phyloP scores from a whole-genome alignment of 2,797 vertebrate species.

The Coregonus sp. region DNA sequence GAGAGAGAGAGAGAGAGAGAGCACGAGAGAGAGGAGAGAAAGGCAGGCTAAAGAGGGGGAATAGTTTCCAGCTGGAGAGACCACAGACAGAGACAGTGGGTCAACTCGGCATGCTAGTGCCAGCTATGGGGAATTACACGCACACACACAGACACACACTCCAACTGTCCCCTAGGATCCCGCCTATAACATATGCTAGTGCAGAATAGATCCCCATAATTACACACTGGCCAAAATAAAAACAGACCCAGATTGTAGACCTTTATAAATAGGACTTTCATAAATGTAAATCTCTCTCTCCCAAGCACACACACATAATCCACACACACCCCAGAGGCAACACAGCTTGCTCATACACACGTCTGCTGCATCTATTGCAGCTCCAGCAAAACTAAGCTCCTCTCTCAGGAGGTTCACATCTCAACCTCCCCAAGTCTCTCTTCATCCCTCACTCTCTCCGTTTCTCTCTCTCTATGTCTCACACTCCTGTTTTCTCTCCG shows the following conservation, averaged over 20 bases:
- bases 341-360: not conserved
- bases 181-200: conserved; percentile 41
- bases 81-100: conserved; percentile 63
- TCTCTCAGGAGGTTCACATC: not conserved
- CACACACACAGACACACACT: conserved; percentile 8
- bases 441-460: not conserved
- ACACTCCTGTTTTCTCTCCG: too few relatives aligned
- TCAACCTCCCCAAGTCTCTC: too few relatives aligned
- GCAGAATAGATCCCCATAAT: conserved; percentile 48
- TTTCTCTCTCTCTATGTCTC: not conserved
- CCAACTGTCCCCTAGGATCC: conserved; percentile 26
- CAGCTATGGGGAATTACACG: conserved; percentile 21
- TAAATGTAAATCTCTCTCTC: not conserved
- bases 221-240: conserved; percentile 47
- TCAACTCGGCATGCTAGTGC: conserved; percentile 60
- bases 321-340: not conserved
- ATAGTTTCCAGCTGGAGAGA: conserved; percentile 46
- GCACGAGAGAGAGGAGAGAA: not conserved
- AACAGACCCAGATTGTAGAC: conserved; percentile 31
- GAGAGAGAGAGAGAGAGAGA: too few relatives aligned
- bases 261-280: conserved; percentile 9
- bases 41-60: not conserved
- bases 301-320: not conserved
- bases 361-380: not conserved
- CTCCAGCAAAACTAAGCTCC: not conserved